phyloP scores from a whole-genome alignment of 2,888 invertebrate genomes.

The Hecatera dysodea region DNA sequence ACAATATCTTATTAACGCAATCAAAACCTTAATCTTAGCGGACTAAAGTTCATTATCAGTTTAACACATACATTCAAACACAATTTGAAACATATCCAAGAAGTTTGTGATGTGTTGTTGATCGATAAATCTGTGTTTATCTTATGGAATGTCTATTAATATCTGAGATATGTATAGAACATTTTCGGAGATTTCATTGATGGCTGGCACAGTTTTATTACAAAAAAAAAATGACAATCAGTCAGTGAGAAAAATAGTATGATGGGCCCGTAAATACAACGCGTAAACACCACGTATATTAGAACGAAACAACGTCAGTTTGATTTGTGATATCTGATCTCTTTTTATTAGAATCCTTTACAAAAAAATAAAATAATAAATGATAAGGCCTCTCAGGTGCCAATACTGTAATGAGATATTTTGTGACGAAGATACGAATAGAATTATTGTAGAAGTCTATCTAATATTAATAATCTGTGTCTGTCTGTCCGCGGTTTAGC shows the following conservation, averaged over 20 bases:
- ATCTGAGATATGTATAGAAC: conserved; percentile 18
- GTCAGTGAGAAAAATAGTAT: conserved; percentile 9
- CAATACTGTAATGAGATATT: no score
- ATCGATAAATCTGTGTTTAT: conserved; percentile 52
- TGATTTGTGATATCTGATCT: not conserved
- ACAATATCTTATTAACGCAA: conserved; percentile 23
- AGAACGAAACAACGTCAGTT: not conserved
- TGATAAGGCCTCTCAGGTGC: no score
- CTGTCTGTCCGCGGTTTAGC: no score
- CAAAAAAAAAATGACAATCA: conserved; percentile 14
- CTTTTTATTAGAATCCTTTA: no score
- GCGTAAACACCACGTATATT: not conserved
- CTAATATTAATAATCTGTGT: no score
- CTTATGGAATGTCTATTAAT: conserved; percentile 37
- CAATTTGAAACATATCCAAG: conserved; percentile 47
- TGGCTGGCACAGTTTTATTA: conserved; percentile 6
- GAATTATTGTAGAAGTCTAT: no score
- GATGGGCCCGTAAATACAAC: not conserved
- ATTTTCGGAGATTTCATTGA: conserved; percentile 9
- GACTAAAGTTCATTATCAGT: conserved; percentile 19
- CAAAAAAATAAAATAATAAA: no score
- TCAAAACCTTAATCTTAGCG: not conserved
- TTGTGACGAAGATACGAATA: no score
- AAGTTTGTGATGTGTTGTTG: conserved; percentile 25
- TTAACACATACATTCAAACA: conserved; percentile 2